These are phyloP conservation scores for Epirrhoe tristata DNA, from an alignment of 2,888 invertebrate species.

Conservation along the genomic window DNA sequence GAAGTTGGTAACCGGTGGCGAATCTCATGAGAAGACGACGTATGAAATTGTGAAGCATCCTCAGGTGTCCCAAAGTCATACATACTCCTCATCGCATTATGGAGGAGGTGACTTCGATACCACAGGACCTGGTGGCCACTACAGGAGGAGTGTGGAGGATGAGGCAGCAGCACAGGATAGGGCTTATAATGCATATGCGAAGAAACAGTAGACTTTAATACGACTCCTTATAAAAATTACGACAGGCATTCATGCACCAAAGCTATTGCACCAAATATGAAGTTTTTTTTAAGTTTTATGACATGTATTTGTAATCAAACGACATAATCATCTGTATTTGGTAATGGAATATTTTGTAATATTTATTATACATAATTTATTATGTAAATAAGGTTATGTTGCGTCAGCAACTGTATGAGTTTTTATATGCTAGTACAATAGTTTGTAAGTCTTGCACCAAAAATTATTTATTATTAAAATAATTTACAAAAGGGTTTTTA, in stretches of 20 bases:
- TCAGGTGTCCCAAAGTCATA: conserved; percentile 91
- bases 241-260: conserved; percentile 59
- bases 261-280: conserved; percentile 40
- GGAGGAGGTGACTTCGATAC: conserved; percentile 85
- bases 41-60: conserved; percentile 95
- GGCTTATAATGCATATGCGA: conserved; percentile 85
- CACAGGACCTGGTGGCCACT: conserved; percentile 85
- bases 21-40: conserved; percentile 91
- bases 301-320: conserved; percentile 50
- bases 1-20: conserved; percentile 88
- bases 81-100: conserved; percentile 89
- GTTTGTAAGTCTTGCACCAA: conserved; percentile 63
- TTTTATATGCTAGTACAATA: conserved; percentile 45
- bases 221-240: conserved; percentile 75
- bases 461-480: conserved; percentile 49
- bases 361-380: conserved; percentile 14
- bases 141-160: conserved; percentile 85
- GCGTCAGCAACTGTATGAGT: conserved; percentile 21
- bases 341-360: conserved; percentile 37
- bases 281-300: conserved; percentile 45
- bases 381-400: conserved; percentile 28
- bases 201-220: conserved; percentile 67
- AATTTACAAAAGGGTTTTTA: conserved; percentile 26
- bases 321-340: conserved; percentile 49
- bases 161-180: conserved; percentile 87